These are phyloP conservation scores for Poicephalus gulielmi DNA, from an alignment of 2,113 vertebrate genomes.

Conservation along the genomic window DNA sequence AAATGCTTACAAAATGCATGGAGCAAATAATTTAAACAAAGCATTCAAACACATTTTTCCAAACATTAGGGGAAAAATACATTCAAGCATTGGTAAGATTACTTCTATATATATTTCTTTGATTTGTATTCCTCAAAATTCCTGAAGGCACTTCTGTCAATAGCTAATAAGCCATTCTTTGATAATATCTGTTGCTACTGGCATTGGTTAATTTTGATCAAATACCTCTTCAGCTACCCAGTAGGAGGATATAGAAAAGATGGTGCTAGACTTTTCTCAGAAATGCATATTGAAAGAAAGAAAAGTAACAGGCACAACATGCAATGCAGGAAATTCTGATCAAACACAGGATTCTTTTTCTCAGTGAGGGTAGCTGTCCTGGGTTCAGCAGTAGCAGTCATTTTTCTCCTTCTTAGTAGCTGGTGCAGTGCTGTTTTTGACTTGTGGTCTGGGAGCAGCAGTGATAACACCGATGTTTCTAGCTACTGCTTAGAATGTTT, in stretches of 20 bases:
- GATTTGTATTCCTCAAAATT: background rate
- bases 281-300: background rate
- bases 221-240: background rate
- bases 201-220: slow-evolving; percentile 5
- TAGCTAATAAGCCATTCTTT: background rate
- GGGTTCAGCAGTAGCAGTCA: too few species aligned
- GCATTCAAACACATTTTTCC: background rate
- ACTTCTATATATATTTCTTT: slow-evolving; percentile 11
- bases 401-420: too few species aligned
- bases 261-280: background rate
- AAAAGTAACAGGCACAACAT: background rate
- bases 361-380: background rate
- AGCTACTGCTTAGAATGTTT: too few species aligned
- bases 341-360: background rate
- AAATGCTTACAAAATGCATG: background rate
- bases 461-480: too few species aligned
- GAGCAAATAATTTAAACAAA: background rate
- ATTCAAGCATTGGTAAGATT: background rate
- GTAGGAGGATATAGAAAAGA: background rate
- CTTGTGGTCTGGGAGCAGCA: too few species aligned
- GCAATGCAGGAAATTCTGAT: background rate
- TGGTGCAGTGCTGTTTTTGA: too few species aligned
- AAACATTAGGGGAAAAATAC: background rate
- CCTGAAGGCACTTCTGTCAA: background rate
- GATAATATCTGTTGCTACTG: background rate